A percentile compares a stretch with the other conserved stretches of the same genome.
These are phyloP conservation scores for Anodontia alba DNA, from an alignment of 2,888 invertebrate genomes.

Conservation along the genomic window DNA sequence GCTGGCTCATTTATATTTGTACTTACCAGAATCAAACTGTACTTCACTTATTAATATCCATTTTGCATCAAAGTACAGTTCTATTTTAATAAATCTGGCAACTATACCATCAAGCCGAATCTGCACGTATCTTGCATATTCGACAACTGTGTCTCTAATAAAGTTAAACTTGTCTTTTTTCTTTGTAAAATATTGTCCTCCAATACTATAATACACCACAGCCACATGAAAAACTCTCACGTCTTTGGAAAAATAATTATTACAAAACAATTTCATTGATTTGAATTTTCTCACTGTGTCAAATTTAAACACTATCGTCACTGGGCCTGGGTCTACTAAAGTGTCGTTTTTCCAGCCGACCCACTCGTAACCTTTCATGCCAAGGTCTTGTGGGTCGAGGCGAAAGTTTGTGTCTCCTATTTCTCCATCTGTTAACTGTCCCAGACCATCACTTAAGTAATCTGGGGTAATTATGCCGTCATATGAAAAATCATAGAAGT, in stretches of 20 bases:
- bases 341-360: slow-evolving; percentile 92
- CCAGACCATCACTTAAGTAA: slow-evolving; percentile 90
- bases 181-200: slow-evolving; percentile 91
- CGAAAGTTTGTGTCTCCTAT: slow-evolving; percentile 92
- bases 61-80: slow-evolving; percentile 91
- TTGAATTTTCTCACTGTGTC: slow-evolving; percentile 94
- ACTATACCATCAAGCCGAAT: slow-evolving; percentile 93
- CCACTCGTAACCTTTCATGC: slow-evolving; percentile 92
- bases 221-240: slow-evolving; percentile 93
- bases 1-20: too few relatives aligned
- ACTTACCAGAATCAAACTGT: slow-evolving; percentile 92
- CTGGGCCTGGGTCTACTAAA: slow-evolving; percentile 87
- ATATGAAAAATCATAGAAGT: slow-evolving; percentile 93
- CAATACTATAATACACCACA: slow-evolving; percentile 90
- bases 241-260: slow-evolving; percentile 94
- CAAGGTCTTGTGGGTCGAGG: slow-evolving; percentile 88
- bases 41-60: slow-evolving; percentile 97
- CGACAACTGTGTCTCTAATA: slow-evolving; percentile 92
- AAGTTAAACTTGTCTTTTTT: slow-evolving; percentile 89
- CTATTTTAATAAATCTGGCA: slow-evolving; percentile 91
- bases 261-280: slow-evolving; percentile 92
- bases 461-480: slow-evolving; percentile 89
- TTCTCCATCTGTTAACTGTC: slow-evolving; percentile 93
- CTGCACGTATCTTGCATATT: slow-evolving; percentile 92
- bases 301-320: slow-evolving; percentile 94